These are phyloP conservation scores for Tenebrosternarchus preto DNA, from an alignment of 2,113 vertebrate genomes.

Conservation along the genomic window DNA sequence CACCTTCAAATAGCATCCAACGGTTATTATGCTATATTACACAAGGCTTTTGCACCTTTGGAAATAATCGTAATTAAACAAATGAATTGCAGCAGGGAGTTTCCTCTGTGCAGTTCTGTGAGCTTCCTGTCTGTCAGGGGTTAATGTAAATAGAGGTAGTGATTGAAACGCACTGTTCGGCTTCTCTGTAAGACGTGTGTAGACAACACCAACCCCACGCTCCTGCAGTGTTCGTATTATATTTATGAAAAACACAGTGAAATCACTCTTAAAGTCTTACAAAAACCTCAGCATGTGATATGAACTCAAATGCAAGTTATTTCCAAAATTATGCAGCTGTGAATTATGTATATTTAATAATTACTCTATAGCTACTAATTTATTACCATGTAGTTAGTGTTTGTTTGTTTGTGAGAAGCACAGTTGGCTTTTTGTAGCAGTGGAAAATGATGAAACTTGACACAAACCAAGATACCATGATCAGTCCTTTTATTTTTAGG, in stretches of 20 bases:
- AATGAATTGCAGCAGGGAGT: constrained; percentile 57
- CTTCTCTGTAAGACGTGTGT: not conserved
- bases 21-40: not conserved
- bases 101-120: constrained; percentile 60
- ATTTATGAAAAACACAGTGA: constrained; percentile 3
- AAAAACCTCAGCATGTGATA: not conserved
- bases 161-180: constrained; percentile 47
- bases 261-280: not conserved
- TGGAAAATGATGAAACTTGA: constrained; percentile 2
- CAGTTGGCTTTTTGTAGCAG: not conserved
- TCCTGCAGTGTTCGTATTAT: not conserved
- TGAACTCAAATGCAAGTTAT: not conserved
- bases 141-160: constrained; percentile 58
- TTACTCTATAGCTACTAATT: not conserved
- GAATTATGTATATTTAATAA: too few relatives aligned
- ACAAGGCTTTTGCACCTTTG: constrained; percentile 14
- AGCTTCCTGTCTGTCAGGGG: constrained; percentile 53
- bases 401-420: not conserved
- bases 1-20: too few relatives aligned
- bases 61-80: constrained; percentile 9
- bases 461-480: not conserved
- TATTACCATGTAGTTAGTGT: too few relatives aligned
- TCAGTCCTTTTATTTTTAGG: constrained; percentile 16
- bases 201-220: constrained; percentile 2
- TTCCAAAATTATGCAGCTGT: not conserved